Evolutionary conservation across 2,888 invertebrate species (phyloP).

Genomic region (Ditylenchus weischeri): DNA sequence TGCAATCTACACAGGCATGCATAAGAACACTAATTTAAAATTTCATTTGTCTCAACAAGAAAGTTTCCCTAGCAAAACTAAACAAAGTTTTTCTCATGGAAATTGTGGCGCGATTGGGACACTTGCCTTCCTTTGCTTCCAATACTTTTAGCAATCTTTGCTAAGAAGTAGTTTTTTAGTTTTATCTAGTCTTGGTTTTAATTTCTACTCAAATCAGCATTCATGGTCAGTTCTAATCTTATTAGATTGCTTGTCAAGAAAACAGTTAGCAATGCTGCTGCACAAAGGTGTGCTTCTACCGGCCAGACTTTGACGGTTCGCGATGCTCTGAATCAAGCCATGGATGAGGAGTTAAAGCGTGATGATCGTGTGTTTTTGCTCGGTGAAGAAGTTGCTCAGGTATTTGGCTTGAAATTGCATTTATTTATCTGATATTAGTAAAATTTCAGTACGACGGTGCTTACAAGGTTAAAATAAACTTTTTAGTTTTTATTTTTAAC

Average conservation of each 20-base stretch:
- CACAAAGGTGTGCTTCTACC: not conserved
- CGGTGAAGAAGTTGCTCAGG: constrained; percentile 91
- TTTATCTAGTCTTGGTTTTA: too few species aligned
- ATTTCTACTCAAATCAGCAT: not conserved
- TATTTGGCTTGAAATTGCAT: too few species aligned
- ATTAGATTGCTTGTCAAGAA: not conserved
- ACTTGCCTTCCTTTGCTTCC: not conserved
- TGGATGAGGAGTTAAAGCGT: constrained; percentile 92
- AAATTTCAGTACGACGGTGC: constrained; percentile 81
- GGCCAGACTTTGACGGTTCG: constrained; percentile 70
- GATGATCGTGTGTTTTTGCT: constrained; percentile 84
- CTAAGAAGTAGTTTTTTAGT: too few species aligned
- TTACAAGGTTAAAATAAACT: constrained; percentile 66
- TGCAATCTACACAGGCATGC: too few species aligned
- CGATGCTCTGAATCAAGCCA: constrained; percentile 90
- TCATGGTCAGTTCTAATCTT: not conserved
- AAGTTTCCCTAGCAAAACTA: too few species aligned
- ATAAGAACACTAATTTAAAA: too few species aligned
- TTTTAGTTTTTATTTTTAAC: not conserved
- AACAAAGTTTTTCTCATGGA: not conserved
- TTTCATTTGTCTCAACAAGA: too few species aligned
- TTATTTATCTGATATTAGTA: not conserved
- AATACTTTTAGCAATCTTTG: too few species aligned
- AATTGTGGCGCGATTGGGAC: constrained; percentile 10
- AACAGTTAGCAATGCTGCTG: not conserved